Conservation (phyloP, 2,113 vertebrate species). For the Nothocercus julius region DNA sequence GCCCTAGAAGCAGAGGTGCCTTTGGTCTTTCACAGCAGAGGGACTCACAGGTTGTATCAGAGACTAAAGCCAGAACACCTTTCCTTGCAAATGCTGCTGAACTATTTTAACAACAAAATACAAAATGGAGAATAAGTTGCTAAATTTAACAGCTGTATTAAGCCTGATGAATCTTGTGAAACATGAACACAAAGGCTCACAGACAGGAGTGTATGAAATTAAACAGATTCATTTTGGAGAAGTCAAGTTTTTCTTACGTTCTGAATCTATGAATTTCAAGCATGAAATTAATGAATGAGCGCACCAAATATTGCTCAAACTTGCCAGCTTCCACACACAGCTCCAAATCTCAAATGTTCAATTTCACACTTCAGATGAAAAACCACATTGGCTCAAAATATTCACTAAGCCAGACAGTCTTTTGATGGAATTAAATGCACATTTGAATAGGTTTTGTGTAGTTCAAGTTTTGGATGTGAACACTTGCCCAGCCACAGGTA, state of each 20-base stretch:
- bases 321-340: accelerated
- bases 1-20: not conserved
- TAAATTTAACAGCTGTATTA: not conserved
- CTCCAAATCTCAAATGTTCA: not conserved
- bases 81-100: not conserved
- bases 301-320: not conserved
- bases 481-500: not conserved
- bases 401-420: not conserved
- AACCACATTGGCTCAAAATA: not conserved
- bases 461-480: not conserved
- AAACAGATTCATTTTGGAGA: not conserved
- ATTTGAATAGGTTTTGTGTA: not conserved
- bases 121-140: not conserved
- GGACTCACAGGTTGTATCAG: not conserved
- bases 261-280: not conserved
- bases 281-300: not conserved
- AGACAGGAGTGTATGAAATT: not conserved
- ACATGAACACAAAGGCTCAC: not conserved
- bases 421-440: not conserved
- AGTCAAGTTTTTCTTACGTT: accelerated
- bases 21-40: not conserved
- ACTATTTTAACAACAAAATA: not conserved
- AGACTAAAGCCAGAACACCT: not conserved
- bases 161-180: not conserved
- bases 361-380: not conserved